Conservation (phyloP, 2,113 vertebrate genomes). For the Zosterops hypoxanthus region DNA sequence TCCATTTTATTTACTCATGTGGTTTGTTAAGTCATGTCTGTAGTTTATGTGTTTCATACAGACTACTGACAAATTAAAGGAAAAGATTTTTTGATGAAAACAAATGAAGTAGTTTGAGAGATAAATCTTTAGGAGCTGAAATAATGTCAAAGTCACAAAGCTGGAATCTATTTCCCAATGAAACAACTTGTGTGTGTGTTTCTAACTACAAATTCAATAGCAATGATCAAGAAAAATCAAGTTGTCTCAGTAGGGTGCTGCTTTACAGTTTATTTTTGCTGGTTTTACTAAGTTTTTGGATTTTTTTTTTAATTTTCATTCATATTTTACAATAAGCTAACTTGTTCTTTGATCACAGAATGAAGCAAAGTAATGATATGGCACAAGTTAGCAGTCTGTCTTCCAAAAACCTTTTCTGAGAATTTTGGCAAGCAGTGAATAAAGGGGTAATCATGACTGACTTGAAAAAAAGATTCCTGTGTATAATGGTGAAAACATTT, state of each 20-base stretch:
- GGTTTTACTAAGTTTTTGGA: not conserved
- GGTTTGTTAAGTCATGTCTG: not conserved
- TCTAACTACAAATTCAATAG: not conserved
- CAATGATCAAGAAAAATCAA: not conserved
- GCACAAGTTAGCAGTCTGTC: not conserved
- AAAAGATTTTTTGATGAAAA: not conserved
- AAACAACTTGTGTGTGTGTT: not conserved
- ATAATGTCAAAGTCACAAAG: not conserved
- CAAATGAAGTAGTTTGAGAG: not conserved
- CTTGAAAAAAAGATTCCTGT: not conserved
- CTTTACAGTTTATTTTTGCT: not conserved
- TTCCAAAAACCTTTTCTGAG: not conserved
- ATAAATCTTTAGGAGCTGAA: not conserved
- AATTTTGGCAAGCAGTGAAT: not conserved
- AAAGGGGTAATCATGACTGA: not conserved
- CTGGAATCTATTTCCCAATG: not conserved
- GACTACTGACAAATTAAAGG: not conserved
- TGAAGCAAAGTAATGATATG: not conserved
- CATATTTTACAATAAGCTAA: not conserved
- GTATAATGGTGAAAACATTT: not conserved
- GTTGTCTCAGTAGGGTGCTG: not conserved
- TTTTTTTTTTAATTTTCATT: rapidly evolving
- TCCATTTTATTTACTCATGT: not conserved
- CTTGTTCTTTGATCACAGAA: not conserved
- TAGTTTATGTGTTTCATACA: not conserved